A percentile compares a stretch with the other conserved stretches of the same genome.
Conservation (phyloP, 2,888 invertebrate genomes). For the Chymomyza amoena region DNA sequence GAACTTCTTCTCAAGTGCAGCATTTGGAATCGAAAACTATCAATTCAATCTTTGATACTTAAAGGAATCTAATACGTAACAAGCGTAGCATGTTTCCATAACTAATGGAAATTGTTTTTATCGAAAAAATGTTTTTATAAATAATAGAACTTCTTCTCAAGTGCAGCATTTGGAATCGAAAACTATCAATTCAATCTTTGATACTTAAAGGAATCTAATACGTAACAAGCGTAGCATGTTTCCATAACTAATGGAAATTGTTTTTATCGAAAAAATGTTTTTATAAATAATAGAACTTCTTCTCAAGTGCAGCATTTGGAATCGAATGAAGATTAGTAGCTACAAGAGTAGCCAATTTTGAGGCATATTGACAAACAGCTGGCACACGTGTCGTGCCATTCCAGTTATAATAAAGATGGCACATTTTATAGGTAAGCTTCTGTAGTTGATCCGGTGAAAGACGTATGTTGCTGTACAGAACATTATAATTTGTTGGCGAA, state of each 20-base stretch:
- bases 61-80: too few species aligned
- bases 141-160: slow-evolving; percentile 84
- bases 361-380: slow-evolving; percentile 96
- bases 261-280: not conserved
- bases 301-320: slow-evolving; percentile 83
- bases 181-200: not conserved
- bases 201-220: not conserved
- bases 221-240: not conserved
- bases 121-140: slow-evolving; percentile 79
- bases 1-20: slow-evolving; percentile 80
- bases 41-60: too few species aligned
- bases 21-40: not conserved
- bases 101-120: too few species aligned
- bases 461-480: slow-evolving; percentile 86
- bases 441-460: slow-evolving; percentile 88
- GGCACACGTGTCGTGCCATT: slow-evolving; percentile 92
- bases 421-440: slow-evolving; percentile 90
- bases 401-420: slow-evolving; percentile 96
- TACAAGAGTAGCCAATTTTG: slow-evolving; percentile 93
- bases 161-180: not conserved
- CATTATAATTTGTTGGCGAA: slow-evolving; percentile 93
- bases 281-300: slow-evolving; percentile 86
- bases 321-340: slow-evolving; percentile 89
- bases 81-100: too few species aligned
- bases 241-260: not conserved